A percentile compares a stretch with the other conserved stretches of the same genome.
Conservation (phyloP, 2,113 vertebrate species). For the Lepus timidus region DNA sequence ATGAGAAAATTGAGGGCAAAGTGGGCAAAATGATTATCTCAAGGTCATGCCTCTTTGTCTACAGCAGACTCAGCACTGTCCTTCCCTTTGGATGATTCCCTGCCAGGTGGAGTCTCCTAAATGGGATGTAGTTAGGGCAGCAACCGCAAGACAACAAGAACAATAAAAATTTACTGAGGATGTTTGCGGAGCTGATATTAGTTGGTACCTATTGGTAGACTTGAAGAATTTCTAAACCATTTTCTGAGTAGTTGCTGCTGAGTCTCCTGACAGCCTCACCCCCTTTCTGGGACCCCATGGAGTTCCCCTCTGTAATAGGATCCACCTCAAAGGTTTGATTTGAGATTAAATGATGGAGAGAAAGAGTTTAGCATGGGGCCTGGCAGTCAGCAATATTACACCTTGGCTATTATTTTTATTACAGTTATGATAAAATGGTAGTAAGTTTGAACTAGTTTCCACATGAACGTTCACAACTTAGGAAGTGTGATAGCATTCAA, state of each 20-base stretch:
- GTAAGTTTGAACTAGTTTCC: constrained; percentile 71
- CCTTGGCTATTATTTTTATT: constrained; percentile 64
- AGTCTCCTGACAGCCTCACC: not conserved
- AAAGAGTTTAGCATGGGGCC: constrained; percentile 50
- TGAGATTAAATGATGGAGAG: constrained; percentile 58
- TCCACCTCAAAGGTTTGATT: constrained; percentile 45
- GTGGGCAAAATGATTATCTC: constrained; percentile 44
- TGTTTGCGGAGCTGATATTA: constrained; percentile 4
- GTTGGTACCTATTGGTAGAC: not conserved
- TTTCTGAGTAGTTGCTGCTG: constrained; percentile 31
- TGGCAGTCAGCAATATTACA: constrained; percentile 49
- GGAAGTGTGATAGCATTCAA: constrained; percentile 71
- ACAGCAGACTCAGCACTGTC: not conserved
- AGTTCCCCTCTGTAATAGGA: not conserved
- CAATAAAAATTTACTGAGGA: constrained; percentile 42
- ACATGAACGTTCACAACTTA: constrained; percentile 68
- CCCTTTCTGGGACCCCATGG: not conserved
- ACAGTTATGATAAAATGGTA: constrained; percentile 72
- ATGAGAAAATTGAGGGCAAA: constrained; percentile 55
- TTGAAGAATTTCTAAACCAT: constrained; percentile 8
- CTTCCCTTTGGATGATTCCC: constrained; percentile 7
- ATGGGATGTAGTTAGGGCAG: constrained; percentile 37
- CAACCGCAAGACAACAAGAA: constrained; percentile 11
- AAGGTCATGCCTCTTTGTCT: constrained; percentile 27
- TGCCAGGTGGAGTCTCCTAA: constrained; percentile 31